Base-by-base conservation (phyloP, 1,140 invertebrate genomes). In the Psix sp. region DNA sequence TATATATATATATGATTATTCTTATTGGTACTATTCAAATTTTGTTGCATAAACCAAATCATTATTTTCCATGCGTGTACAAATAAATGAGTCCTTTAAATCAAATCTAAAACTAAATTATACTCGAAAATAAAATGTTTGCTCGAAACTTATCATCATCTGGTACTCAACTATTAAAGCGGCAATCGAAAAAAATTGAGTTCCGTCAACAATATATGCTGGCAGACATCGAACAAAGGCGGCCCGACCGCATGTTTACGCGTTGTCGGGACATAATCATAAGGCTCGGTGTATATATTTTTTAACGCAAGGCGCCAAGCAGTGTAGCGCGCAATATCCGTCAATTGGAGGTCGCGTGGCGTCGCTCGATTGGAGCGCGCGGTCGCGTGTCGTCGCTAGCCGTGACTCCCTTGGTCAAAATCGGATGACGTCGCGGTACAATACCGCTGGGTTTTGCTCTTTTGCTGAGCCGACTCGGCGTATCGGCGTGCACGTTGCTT, bases 341-440 rank as follows among this genome's bases (percentile, higher is more conserved):
- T 39, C 75, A 73, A 82, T 82, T 75, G 77, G 72, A 68, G 68
- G 80, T 77, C 80, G 79, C 80, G 80, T 82, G 80, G 52, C 80
- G 39, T 63, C 18, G 57, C 35, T 51, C 15, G 46, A 74, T 77
- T 78, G 63, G 78, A 73, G 73, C 60, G 73, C 38, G 39, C 66
- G 67, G 80, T 80, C 80, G 80, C 81, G 80, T 78, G 74, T 59
- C 77, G 72, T n/a, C 48, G 60, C 43, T 68, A 59, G 68, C 74
- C 78, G 78, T 74, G 66, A 63, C 67, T 39, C 67, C 60, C 60
- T 54, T 15, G 33, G 9, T 20, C 9, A 7, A 39, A 54, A 31
- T 17, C 10, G 57, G 39, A 75, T 78, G 68, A 74, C 78, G 48
- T 39, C 49, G 36, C 24, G 42, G 35, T 35, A 48, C 60, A 63